These are phyloP conservation scores for Argopecten irradians DNA, from an alignment of 1,140 invertebrate genomes.

Conservation along the genomic window DNA sequence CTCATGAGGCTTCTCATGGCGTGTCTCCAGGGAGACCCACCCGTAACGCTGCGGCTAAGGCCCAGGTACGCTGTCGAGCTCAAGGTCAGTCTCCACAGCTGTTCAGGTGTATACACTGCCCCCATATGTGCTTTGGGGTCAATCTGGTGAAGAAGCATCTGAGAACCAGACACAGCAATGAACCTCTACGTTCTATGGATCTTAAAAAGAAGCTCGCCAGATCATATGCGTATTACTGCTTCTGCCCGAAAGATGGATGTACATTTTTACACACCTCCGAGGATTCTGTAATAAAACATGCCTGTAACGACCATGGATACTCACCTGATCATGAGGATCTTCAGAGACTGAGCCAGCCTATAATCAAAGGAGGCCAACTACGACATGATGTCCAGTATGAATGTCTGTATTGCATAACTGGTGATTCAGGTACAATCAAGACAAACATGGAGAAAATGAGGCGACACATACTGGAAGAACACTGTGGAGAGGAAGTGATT, in stretches of 20 bases:
- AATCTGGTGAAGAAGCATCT: conserved; percentile 55
- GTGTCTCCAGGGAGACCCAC: conserved; percentile 47
- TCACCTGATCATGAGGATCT: conserved; percentile 32
- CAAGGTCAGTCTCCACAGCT: conserved; percentile 50
- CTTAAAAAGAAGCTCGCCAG: conserved; percentile 50
- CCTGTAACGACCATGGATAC: conserved; percentile 47
- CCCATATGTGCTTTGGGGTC: conserved; percentile 48
- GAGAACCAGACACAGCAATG: conserved; percentile 38
- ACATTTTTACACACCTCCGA: conserved; percentile 31
- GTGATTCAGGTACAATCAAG: conserved; percentile 29
- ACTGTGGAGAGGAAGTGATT: conserved; percentile 52
- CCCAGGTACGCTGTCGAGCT: conserved; percentile 44
- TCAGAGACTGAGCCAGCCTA: background rate
- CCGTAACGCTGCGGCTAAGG: conserved; percentile 53
- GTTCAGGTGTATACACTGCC: conserved; percentile 58
- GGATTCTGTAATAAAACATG: conserved; percentile 53
- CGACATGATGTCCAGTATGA: conserved; percentile 36
- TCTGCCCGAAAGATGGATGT: conserved; percentile 55
- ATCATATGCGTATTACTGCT: conserved; percentile 41
- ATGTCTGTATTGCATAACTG: conserved; percentile 54
- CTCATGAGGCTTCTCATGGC: conserved; percentile 46
- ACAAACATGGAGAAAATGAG: conserved; percentile 44
- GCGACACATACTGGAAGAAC: conserved; percentile 47
- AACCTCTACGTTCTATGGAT: conserved; percentile 52
- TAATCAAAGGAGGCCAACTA: background rate